Base-by-base conservation (phyloP, 1,140 invertebrate genomes). In the Drosophila tristis region DNA sequence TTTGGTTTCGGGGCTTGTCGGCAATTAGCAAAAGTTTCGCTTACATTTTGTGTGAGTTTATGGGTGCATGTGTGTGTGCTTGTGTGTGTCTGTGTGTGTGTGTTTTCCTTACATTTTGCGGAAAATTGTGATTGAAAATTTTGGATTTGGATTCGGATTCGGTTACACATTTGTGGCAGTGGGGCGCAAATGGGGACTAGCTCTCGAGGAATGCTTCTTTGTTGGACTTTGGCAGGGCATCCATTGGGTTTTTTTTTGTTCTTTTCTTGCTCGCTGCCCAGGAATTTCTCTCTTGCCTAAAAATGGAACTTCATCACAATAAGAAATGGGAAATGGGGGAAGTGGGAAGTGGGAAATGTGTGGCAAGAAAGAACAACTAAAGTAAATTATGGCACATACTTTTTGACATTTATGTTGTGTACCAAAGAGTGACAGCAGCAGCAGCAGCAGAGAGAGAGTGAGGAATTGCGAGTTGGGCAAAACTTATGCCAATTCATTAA, bases 401-500 rank as follows among this genome's bases (percentile, higher is more conserved):
- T 68, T 70, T 48, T 74, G 72, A 74, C 72, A 65, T 74, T 74
- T 74, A 74, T 65, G 60, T 29, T 74, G 53, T 65, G 67, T 57
- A 54, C 57, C 45, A 31, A 31, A 31, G 26, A 35, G 47, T 29
- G 47, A 2, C 35, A 39, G 39, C 23, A 26, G 48, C 11, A 39
- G n/a, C 13, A 16, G 16, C 16, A 16, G 16, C n/a, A 8, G n/a
- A 5, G 8, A 26, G 8, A 35, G 20, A 8, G 6, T 20, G 15
- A 11, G 57, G 68, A n/a, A 39, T 39, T 25, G 23, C 23, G 2
- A 11, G 62, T 74, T 67, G 71, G 72, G 57, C 53, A 58, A 89
- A 87, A 87, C 79, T 87, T 89, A 89, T 87, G 82, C 75, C 82
- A 87, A 87, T 87, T 87, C 84, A 87, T 82, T 87, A 87, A 87